Percentiles rank a stretch among this genome's conserved stretches.
Conservation (phyloP, 1,140 invertebrate species). For the Eumaeus atala region DNA sequence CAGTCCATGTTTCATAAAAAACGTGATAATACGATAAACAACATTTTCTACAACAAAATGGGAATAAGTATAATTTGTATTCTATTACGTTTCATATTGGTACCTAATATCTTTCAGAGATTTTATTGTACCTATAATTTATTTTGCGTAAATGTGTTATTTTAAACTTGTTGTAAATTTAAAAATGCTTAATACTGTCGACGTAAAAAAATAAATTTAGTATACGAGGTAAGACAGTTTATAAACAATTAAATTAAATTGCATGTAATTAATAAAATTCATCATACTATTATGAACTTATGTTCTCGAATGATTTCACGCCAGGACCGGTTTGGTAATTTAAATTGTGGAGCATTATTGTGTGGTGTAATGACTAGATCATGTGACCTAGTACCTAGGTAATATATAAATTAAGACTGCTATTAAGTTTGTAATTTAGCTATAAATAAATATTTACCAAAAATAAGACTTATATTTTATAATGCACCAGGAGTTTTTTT, state of each 20-base stretch:
- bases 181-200: neutral
- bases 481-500: no score
- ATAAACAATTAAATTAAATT: no score
- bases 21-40: no score
- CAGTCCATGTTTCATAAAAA: no score
- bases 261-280: conserved; percentile 1
- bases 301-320: no score
- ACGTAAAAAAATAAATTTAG: neutral
- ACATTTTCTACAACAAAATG: no score
- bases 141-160: neutral
- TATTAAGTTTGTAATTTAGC: conserved; percentile 2
- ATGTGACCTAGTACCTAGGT: no score
- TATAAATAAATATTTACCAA: conserved; percentile 8
- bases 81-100: no score
- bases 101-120: neutral
- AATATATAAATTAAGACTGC: conserved; percentile 9
- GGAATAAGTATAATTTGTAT: no score
- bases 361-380: no score
- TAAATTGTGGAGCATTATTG: no score
- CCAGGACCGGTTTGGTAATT: no score
- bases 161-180: neutral
- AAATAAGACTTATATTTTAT: neutral
- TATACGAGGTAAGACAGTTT: neutral
- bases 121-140: neutral
- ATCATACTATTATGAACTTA: neutral